A percentile compares a stretch with the other conserved stretches of the same genome.
phyloP scores from a whole-genome alignment of 1,140 invertebrate species.

The Hesperophylax magnus region DNA sequence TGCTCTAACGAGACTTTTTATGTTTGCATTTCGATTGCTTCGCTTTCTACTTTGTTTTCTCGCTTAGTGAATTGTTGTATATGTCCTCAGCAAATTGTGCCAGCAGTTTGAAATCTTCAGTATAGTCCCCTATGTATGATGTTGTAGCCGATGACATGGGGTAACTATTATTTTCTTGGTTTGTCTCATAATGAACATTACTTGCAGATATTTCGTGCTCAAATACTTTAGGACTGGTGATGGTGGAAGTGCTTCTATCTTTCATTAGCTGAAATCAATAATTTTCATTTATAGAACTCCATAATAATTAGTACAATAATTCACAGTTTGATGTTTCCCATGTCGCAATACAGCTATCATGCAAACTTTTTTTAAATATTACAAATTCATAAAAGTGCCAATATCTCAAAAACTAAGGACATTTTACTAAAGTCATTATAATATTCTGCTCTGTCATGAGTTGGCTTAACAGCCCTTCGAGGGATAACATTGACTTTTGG shows the following conservation, averaged over 20 bases:
- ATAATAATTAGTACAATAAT: not conserved
- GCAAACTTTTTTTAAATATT: too few relatives aligned
- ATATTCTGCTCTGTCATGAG: too few relatives aligned
- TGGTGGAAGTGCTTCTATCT: not conserved
- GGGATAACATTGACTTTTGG: too few relatives aligned
- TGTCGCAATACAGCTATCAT: not conserved
- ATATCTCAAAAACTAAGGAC: too few relatives aligned
- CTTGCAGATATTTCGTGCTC: not conserved
- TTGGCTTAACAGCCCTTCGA: too few relatives aligned
- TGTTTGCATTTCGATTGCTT: too few relatives aligned
- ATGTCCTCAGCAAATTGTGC: constrained; percentile 16
- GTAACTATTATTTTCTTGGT: not conserved
- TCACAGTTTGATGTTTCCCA: too few relatives aligned
- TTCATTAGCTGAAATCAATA: constrained; percentile 17
- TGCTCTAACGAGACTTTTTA: too few relatives aligned
- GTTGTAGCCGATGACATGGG: not conserved
- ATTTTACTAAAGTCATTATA: too few relatives aligned
- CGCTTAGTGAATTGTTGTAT: constrained; percentile 18
- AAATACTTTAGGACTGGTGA: constrained; percentile 31
- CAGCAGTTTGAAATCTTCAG: constrained; percentile 18
- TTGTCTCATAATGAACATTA: constrained; percentile 12
- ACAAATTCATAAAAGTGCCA: too few relatives aligned
- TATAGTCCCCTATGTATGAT: not conserved
- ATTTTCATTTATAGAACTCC: not conserved
- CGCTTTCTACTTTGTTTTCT: not conserved